phyloP scores from a whole-genome alignment of 1,140 invertebrate genomes.

The Aleiodes sp. region DNA sequence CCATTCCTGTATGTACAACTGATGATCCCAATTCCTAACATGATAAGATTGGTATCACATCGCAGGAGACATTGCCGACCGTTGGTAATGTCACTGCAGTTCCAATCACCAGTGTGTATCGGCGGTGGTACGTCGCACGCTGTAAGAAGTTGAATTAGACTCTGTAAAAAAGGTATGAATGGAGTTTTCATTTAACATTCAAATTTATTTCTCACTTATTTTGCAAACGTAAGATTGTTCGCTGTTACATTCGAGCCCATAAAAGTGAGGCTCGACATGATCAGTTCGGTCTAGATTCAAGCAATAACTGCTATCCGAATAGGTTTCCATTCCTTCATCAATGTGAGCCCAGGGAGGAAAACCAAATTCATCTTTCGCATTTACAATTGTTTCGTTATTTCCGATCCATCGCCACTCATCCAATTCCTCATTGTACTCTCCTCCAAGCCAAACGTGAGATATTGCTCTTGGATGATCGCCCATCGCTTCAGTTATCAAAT shows the following conservation, averaged over 20 bases:
- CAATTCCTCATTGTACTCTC: slow-evolving; percentile 29
- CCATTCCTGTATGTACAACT: slow-evolving; percentile 37
- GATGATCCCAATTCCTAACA: slow-evolving; percentile 39
- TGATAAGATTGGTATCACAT: slow-evolving; percentile 42
- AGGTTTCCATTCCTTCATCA: slow-evolving; percentile 32
- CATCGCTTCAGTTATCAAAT: slow-evolving; percentile 46
- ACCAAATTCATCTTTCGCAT: slow-evolving; percentile 27
- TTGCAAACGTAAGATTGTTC: slow-evolving; percentile 47
- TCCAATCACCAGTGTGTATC: slow-evolving; percentile 49
- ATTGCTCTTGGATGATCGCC: slow-evolving; percentile 49
- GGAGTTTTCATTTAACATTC: background rate
- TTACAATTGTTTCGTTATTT: slow-evolving; percentile 38
- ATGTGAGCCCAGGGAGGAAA: slow-evolving; percentile 44
- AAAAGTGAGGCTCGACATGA: slow-evolving; percentile 45
- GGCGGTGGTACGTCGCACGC: slow-evolving; percentile 41
- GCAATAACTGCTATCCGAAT: slow-evolving; percentile 33
- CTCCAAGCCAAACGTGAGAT: slow-evolving; percentile 45
- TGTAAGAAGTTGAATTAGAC: slow-evolving; percentile 15
- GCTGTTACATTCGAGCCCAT: slow-evolving; percentile 46
- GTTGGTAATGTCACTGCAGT: slow-evolving; percentile 31
- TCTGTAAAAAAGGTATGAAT: slow-evolving; percentile 23
- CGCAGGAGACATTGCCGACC: slow-evolving; percentile 40
- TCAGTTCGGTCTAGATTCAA: slow-evolving; percentile 48
- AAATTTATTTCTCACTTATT: slow-evolving; percentile 41
- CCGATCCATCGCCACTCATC: slow-evolving; percentile 45